These are phyloP conservation scores for Augiades crinisus DNA, from an alignment of 2,888 invertebrate genomes.

Conservation along the genomic window DNA sequence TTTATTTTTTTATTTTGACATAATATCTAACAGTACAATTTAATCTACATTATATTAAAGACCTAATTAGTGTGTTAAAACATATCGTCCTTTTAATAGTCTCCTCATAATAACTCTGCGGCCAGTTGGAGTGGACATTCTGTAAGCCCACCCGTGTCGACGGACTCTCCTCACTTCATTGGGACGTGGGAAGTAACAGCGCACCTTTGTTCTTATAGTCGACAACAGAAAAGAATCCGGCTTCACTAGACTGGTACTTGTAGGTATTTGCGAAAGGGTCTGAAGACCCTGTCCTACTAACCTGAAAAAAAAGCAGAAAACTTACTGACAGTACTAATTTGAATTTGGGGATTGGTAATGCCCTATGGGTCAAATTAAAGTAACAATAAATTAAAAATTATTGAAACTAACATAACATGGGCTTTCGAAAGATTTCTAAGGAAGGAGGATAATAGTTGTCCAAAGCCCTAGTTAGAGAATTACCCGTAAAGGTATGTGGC, in stretches of 20 bases:
- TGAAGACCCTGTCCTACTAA: slow-evolving; percentile 51
- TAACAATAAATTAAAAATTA: no score
- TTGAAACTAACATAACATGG: no score
- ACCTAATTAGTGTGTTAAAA: slow-evolving; percentile 83
- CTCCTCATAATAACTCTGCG: slow-evolving; percentile 88
- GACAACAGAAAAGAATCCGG: slow-evolving; percentile 55
- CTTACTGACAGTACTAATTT: no score
- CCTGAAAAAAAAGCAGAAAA: slow-evolving; percentile 48
- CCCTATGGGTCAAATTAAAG: no score
- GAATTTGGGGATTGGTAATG: no score
- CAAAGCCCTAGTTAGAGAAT: no score
- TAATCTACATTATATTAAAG: not conserved
- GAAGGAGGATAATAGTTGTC: no score
- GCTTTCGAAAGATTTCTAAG: no score
- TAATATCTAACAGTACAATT: slow-evolving; percentile 16
- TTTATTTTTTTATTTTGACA: slow-evolving; percentile 24
- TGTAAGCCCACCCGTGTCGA: slow-evolving; percentile 85
- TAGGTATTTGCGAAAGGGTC: slow-evolving; percentile 40
- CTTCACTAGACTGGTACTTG: slow-evolving; percentile 47
- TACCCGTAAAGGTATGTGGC: no score
- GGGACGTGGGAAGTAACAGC: slow-evolving; percentile 88
- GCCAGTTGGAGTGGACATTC: slow-evolving; percentile 86
- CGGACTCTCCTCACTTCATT: slow-evolving; percentile 86
- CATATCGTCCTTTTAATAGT: slow-evolving; percentile 87
- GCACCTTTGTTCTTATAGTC: slow-evolving; percentile 73